Conservation (phyloP, 2,888 invertebrate genomes). For the Chrysolina haemoptera region DNA sequence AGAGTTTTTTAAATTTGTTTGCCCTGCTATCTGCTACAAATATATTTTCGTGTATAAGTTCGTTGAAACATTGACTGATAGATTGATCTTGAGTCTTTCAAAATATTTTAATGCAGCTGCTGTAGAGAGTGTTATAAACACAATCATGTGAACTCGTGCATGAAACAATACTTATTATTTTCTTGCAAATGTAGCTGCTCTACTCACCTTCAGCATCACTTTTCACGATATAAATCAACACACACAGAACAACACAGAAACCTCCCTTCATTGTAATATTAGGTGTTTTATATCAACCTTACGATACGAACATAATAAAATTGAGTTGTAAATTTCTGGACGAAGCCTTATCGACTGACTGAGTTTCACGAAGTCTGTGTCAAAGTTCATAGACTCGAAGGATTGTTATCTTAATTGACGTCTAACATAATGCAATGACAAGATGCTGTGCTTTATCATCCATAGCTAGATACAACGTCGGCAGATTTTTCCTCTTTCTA, state of each 20-base stretch:
- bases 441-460: not conserved
- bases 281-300: not conserved
- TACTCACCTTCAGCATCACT: constrained; percentile 32
- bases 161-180: not conserved
- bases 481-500: not conserved
- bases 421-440: constrained; percentile 22
- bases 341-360: constrained; percentile 11
- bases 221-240: constrained; percentile 6
- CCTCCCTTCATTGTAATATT: constrained; percentile 5
- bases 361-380: constrained; percentile 27
- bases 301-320: not conserved
- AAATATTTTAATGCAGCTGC: no score
- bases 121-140: no score
- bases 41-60: no score
- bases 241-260: constrained; percentile 13
- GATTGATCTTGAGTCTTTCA: no score
- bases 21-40: no score
- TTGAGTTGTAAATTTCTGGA: not conserved
- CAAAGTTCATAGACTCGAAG: constrained; percentile 40
- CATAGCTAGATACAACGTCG: not conserved
- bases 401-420: constrained; percentile 40
- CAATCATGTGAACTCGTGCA: no score
- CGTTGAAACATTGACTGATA: no score
- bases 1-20: no score
- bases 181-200: not conserved